Percentiles rank a stretch among this genome's conserved stretches.
These are phyloP conservation scores for Jacana jacana DNA, from an alignment of 2,113 vertebrate species.

Conservation along the genomic window DNA sequence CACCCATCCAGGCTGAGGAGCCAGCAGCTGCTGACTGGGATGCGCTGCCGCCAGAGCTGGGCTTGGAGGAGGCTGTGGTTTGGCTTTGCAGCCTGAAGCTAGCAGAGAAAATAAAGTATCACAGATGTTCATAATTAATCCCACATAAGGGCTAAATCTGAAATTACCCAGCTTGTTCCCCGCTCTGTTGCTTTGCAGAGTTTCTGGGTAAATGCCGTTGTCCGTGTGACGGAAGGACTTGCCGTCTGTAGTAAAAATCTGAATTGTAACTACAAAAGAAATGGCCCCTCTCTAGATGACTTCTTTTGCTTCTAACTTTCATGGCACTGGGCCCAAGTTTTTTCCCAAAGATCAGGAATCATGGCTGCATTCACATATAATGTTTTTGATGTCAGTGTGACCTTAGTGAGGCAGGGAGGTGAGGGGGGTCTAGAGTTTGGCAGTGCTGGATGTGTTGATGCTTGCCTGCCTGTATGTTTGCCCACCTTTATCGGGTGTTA, in stretches of 20 bases:
- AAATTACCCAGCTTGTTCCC: background rate
- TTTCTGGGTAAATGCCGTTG: background rate
- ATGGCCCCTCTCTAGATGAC: background rate
- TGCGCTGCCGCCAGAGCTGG: background rate
- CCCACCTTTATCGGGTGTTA: background rate
- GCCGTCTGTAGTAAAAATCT: background rate
- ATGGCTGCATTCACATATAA: accelerated
- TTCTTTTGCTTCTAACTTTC: background rate
- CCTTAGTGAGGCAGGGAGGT: background rate
- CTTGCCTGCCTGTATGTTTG: background rate
- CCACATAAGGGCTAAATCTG: background rate
- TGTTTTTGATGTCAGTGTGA: accelerated
- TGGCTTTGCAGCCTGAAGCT: background rate
- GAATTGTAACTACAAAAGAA: background rate
- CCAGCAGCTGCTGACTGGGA: background rate
- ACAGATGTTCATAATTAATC: background rate
- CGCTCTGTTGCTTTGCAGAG: background rate
- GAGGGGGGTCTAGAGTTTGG: background rate
- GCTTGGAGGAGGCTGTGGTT: background rate
- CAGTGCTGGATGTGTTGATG: background rate
- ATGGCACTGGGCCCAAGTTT: background rate
- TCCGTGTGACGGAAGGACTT: background rate
- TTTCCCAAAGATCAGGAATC: background rate
- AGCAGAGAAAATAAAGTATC: background rate
- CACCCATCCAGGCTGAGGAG: background rate